Evolutionary conservation across 2,888 invertebrate species (phyloP).

Genomic region (Podotricha telesiphe): DNA sequence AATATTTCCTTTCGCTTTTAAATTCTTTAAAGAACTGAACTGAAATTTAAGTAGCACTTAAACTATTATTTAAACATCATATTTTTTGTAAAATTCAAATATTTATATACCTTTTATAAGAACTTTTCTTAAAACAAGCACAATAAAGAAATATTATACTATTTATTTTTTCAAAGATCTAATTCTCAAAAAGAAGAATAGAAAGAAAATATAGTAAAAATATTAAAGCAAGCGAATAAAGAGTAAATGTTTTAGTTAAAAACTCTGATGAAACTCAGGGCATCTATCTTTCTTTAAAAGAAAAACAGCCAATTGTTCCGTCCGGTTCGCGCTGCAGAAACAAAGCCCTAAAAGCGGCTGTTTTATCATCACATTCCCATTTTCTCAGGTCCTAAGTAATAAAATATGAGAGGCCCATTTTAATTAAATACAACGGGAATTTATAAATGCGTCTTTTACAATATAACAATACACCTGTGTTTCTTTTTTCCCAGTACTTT

Average conservation of each 20-base stretch:
- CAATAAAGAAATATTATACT: too few species aligned
- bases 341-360: slow-evolving; percentile 57
- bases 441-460: slow-evolving; percentile 10
- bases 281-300: slow-evolving; percentile 47
- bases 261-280: slow-evolving; percentile 38
- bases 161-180: background rate
- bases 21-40: too few species aligned
- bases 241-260: slow-evolving; percentile 40
- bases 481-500: background rate
- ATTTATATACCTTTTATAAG: too few species aligned
- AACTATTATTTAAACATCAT: too few species aligned
- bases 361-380: slow-evolving; percentile 58
- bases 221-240: slow-evolving; percentile 19
- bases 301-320: slow-evolving; percentile 58
- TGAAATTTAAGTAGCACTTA: too few species aligned
- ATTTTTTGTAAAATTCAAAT: too few species aligned
- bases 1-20: background rate
- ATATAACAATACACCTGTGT: background rate
- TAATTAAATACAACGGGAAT: slow-evolving; percentile 5
- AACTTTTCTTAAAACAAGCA: too few species aligned
- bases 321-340: slow-evolving; percentile 55
- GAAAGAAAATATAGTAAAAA: slow-evolving; percentile 21
- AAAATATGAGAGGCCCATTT: slow-evolving; percentile 29
- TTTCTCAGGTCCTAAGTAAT: slow-evolving; percentile 46
- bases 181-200: too few species aligned